phyloP scores from a whole-genome alignment of 2,797 vertebrate species.

The Cryptoprocta ferox region DNA sequence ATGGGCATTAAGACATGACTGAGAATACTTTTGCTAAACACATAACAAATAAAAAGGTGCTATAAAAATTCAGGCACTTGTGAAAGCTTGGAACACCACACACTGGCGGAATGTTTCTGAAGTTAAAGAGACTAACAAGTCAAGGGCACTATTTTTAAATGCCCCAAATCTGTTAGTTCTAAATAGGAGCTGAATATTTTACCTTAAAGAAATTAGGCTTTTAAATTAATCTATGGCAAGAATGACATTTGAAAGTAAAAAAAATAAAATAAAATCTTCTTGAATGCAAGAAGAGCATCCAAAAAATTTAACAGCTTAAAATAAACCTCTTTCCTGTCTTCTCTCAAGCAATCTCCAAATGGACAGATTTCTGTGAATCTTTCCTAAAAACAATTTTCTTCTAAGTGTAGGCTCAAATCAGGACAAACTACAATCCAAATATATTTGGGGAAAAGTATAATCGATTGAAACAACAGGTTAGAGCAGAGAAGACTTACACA shows the following conservation, averaged over 20 bases:
- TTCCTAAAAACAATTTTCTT: slow-evolving; percentile 81
- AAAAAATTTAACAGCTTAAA: slow-evolving; percentile 81
- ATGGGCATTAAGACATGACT: slow-evolving; percentile 62
- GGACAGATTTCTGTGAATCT: slow-evolving; percentile 83
- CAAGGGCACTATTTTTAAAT: slow-evolving; percentile 82
- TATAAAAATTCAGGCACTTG: slow-evolving; percentile 70
- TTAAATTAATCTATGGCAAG: slow-evolving; percentile 80
- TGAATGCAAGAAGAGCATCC: slow-evolving; percentile 80
- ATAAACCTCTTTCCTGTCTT: slow-evolving; percentile 80
- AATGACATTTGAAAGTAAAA: slow-evolving; percentile 80
- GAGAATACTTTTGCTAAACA: slow-evolving; percentile 75
- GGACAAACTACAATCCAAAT: slow-evolving; percentile 78
- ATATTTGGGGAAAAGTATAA: slow-evolving; percentile 72
- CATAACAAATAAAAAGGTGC: slow-evolving; percentile 74
- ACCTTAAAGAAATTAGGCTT: slow-evolving; percentile 80
- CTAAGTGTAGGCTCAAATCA: slow-evolving; percentile 79
- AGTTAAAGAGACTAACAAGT: slow-evolving; percentile 78
- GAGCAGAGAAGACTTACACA: slow-evolving; percentile 49
- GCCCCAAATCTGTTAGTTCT: slow-evolving; percentile 80
- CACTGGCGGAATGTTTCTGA: slow-evolving; percentile 66
- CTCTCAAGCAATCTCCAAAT: slow-evolving; percentile 80
- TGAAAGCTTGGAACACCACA: slow-evolving; percentile 67
- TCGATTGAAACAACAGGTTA: slow-evolving; percentile 75
- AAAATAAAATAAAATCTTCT: slow-evolving; percentile 55
- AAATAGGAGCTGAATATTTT: slow-evolving; percentile 79